Evolutionary conservation across 1,140 invertebrate genomes (phyloP), one percentile per base, ranked within the genome.

Genomic region (Pomacea maculata): DNA sequence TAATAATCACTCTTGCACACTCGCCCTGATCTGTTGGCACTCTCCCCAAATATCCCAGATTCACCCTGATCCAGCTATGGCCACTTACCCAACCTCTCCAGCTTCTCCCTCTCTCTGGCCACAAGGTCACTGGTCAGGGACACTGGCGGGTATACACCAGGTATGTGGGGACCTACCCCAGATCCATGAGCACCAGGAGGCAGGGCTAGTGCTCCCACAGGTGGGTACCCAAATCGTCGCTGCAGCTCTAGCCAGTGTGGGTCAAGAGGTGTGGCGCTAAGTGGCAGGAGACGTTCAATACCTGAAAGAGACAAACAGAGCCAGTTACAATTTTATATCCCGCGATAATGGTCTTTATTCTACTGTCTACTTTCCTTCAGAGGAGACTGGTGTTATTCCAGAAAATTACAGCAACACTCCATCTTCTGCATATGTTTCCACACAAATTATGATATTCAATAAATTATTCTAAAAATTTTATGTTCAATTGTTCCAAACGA

Each of bases 161-260:
- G 95, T 90, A 92, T 94, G 89, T 92, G 95, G 25, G 85, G 86
- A 25, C 88, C 87, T 45, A 88, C 87, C 14, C 85, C 81, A 52
- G 82, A 74, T n/a, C 86, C 85, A 65, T 78, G 68, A 9, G 74
- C 84, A 12, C 80, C 83, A 65, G 83, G 79, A 34, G 76, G 79
- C 19, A 80, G 25, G 1, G 81, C 73, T 5, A 65, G 76, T 10
- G 80, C 82, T 2, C 79, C 83, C 6, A 83, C 63, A 57, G 85
- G 86, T 52, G 83, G 85, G 25, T 83, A 83, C 29, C 87, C 87
- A 85, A 92, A 93, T 88, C 96, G 93, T 84, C 96, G 92, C 87
- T 97, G 96, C 86, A 97, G 94, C 87, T 98, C 97, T 75, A 98
- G 89, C 96, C 96, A 98, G 89, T 97, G 96, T 0, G 96, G 95